Conservation (phyloP, 2,888 invertebrate genomes). For the Tachina grossa region DNA sequence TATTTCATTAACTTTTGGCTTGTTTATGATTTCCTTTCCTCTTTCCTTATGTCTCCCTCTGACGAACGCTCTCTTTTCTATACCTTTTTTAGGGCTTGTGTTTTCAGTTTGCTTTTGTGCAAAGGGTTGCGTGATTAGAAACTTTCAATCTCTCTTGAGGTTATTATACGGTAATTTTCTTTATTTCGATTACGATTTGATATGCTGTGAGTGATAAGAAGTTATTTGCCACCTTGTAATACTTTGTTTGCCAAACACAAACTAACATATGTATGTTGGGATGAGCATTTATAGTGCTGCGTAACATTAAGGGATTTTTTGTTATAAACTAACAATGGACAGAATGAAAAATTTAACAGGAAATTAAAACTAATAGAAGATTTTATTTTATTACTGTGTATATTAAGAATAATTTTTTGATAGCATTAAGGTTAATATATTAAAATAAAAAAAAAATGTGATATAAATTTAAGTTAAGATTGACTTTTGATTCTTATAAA, state of each 20-base stretch:
- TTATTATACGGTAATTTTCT: slow-evolving; percentile 79
- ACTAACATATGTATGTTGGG: neutral
- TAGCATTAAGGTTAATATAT: too few relatives aligned
- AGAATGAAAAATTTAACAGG: slow-evolving; percentile 2
- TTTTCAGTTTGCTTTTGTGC: slow-evolving; percentile 5
- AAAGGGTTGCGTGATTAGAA: slow-evolving; percentile 70
- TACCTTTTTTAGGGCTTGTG: neutral
- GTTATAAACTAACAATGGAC: slow-evolving; percentile 5
- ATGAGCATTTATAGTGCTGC: neutral
- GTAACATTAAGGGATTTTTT: slow-evolving; percentile 32
- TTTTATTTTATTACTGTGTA: neutral
- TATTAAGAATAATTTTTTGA: neutral
- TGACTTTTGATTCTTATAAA: too few relatives aligned
- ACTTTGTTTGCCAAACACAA: neutral
- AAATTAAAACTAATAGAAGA: neutral
- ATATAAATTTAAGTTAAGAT: too few relatives aligned
- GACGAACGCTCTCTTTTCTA: neutral
- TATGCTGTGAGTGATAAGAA: slow-evolving; percentile 79
- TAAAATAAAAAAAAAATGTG: too few relatives aligned
- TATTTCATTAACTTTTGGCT: slow-evolving; percentile 69
- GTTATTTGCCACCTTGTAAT: slow-evolving; percentile 78
- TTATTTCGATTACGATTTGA: slow-evolving; percentile 73
- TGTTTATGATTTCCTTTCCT: slow-evolving; percentile 61
- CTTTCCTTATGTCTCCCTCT: neutral
- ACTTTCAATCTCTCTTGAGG: slow-evolving; percentile 75